Percentiles rank a stretch among this genome's conserved stretches.
These are phyloP conservation scores for Scaptomyza cyrtandrae DNA, from an alignment of 2,888 invertebrate species.

Conservation along the genomic window DNA sequence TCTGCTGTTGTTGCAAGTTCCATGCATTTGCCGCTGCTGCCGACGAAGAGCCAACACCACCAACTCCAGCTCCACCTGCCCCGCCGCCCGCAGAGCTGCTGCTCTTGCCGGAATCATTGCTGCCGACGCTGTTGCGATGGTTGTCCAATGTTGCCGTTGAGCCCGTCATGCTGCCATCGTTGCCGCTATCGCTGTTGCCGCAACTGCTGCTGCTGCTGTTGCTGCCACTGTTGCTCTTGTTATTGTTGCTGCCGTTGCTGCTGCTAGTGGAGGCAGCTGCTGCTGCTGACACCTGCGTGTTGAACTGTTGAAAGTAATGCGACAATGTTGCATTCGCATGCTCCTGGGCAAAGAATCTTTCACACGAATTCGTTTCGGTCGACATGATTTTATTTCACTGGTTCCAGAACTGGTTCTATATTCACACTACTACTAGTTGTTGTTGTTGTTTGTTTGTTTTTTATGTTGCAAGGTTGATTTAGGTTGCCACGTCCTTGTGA, in stretches of 20 bases:
- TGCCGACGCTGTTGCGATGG: slow-evolving; percentile 50
- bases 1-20: slow-evolving; percentile 57
- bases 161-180: slow-evolving; percentile 55
- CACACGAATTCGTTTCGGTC: slow-evolving; percentile 76
- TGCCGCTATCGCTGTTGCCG: slow-evolving; percentile 68
- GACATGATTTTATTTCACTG: slow-evolving; percentile 58
- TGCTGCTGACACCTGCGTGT: slow-evolving; percentile 75
- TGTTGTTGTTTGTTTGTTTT: background rate
- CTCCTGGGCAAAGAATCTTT: slow-evolving; percentile 81
- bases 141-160: slow-evolving; percentile 49
- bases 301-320: slow-evolving; percentile 82
- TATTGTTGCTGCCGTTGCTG: slow-evolving; percentile 36
- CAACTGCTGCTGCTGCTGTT: slow-evolving; percentile 51
- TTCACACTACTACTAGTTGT: too few relatives aligned
- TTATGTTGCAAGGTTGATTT: slow-evolving; percentile 9
- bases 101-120: slow-evolving; percentile 49
- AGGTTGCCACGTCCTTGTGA: slow-evolving; percentile 69
- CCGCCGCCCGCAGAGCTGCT: slow-evolving; percentile 22
- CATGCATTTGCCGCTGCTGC: slow-evolving; percentile 56
- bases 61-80: background rate
- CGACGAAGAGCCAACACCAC: slow-evolving; percentile 29
- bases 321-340: slow-evolving; percentile 78
- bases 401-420: slow-evolving; percentile 6
- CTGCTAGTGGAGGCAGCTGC: slow-evolving; percentile 56
- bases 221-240: slow-evolving; percentile 31